Percentiles rank a stretch among this genome's conserved stretches.
phyloP scores from a whole-genome alignment of 2,113 vertebrate genomes.

The Euleptes europaea region DNA sequence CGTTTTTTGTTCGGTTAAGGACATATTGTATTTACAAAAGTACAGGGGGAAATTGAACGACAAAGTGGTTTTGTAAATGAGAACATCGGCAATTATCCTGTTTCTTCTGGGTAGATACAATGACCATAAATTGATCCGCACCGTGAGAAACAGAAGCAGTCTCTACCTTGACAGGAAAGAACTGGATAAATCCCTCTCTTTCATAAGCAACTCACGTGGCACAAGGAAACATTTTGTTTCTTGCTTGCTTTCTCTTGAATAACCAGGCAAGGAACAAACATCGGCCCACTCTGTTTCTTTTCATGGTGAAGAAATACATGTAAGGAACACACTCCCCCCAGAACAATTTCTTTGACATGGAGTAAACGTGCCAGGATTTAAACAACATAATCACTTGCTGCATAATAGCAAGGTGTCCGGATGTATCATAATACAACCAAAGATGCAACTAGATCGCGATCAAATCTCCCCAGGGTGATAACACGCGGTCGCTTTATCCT shows the following conservation, averaged over 20 bases:
- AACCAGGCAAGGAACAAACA: constrained; percentile 6
- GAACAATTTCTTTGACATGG: constrained; percentile 18
- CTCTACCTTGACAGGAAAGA: constrained; percentile 19
- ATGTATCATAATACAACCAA: not conserved
- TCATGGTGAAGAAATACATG: not conserved
- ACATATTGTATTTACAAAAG: constrained; percentile 17
- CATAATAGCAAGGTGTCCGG: not conserved
- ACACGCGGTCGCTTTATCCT: no score
- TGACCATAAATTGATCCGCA: constrained; percentile 9
- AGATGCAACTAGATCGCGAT: no score
- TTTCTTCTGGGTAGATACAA: constrained; percentile 28
- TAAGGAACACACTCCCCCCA: constrained; percentile 12
- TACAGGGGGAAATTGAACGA: constrained; percentile 24
- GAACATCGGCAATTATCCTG: constrained; percentile 11
- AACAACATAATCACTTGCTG: constrained; percentile 6
- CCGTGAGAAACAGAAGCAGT: constrained; percentile 14
- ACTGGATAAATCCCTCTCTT: not conserved
- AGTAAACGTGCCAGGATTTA: constrained; percentile 40
- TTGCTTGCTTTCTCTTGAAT: constrained; percentile 10
- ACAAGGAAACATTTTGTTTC: not conserved
- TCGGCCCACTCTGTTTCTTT: not conserved
- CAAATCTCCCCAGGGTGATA: no score
- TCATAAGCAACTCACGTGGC: not conserved
- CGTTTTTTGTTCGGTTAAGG: constrained; percentile 26
- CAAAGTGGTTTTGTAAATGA: constrained; percentile 25